Evolutionary conservation across 35 echinoderm and acorn worm genomes (phyloP).

Genomic region (Diadema setosum): DNA sequence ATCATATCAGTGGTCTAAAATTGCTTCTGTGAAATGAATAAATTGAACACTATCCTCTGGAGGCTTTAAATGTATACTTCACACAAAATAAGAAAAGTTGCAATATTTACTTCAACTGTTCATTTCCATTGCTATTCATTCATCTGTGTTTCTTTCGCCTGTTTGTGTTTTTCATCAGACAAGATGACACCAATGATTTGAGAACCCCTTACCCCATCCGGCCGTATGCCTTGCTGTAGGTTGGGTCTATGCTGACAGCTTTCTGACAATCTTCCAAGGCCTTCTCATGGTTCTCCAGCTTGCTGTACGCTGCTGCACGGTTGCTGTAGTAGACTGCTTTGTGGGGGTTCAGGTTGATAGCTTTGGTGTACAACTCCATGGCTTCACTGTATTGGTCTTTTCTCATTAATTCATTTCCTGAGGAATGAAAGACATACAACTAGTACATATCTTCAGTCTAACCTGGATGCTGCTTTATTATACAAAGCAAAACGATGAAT

Average conservation of each 20-base stretch:
- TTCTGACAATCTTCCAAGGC: constrained; percentile 90
- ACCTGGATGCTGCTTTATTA: background rate
- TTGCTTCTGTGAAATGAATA: background rate
- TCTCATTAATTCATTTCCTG: constrained; percentile 97
- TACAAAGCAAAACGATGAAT: background rate
- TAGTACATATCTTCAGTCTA: background rate
- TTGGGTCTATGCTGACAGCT: constrained; percentile 83
- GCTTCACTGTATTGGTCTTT: constrained; percentile 63
- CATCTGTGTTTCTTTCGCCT: no score
- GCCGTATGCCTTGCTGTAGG: constrained; percentile 98
- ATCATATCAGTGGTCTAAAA: no score
- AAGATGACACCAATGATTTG: background rate
- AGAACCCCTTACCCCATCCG: constrained; percentile 80
- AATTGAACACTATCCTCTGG: background rate
- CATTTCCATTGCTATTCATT: background rate
- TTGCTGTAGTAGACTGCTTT: constrained; percentile 97
- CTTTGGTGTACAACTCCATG: constrained; percentile 69
- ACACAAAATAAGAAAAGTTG: background rate
- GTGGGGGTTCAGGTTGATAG: constrained; percentile 59
- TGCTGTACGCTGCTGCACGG: constrained; percentile 91
- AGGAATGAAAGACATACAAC: background rate
- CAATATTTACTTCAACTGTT: background rate
- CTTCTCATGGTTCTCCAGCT: constrained; percentile 68
- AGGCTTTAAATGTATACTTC: background rate
- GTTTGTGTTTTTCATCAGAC: no score